Percentiles rank a stretch among this genome's conserved stretches.
These are phyloP conservation scores for Anguilla megastoma DNA, from an alignment of 2,797 vertebrate genomes.

Conservation along the genomic window DNA sequence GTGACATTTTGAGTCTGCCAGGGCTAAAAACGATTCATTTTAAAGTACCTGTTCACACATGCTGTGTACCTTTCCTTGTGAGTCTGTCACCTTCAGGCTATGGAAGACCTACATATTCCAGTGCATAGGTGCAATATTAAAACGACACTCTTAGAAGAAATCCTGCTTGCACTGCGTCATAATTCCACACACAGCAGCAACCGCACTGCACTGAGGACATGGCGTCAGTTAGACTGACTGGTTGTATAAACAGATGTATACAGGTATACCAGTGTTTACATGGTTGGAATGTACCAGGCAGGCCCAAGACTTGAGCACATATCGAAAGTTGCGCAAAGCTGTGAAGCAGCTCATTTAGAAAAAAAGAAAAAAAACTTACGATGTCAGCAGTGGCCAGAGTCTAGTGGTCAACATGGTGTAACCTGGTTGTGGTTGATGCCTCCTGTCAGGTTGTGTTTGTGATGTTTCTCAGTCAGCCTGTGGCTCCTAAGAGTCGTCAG, in stretches of 20 bases:
- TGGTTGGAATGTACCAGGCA: background rate
- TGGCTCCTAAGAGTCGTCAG: background rate
- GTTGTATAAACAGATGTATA: background rate
- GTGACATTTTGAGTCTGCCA: background rate
- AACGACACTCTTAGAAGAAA: background rate
- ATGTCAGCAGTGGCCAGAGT: background rate
- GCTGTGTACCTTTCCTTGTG: background rate
- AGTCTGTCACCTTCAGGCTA: background rate
- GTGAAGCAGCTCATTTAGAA: background rate
- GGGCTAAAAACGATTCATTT: background rate
- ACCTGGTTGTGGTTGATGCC: background rate
- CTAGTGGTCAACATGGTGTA: background rate
- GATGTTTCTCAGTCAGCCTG: background rate
- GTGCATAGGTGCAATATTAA: background rate
- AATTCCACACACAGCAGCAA: background rate
- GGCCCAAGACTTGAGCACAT: background rate
- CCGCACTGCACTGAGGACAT: background rate
- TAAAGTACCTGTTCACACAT: background rate
- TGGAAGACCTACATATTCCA: background rate
- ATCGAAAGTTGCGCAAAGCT: background rate
- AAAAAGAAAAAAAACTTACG: background rate
- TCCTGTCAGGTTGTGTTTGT: background rate
- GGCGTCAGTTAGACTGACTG: background rate
- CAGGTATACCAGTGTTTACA: background rate
- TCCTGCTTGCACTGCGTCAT: background rate